Percentiles rank a stretch among this genome's conserved stretches.
These are phyloP conservation scores for Vespertilio murinus DNA, from an alignment of 2,797 vertebrate species.

Conservation along the genomic window DNA sequence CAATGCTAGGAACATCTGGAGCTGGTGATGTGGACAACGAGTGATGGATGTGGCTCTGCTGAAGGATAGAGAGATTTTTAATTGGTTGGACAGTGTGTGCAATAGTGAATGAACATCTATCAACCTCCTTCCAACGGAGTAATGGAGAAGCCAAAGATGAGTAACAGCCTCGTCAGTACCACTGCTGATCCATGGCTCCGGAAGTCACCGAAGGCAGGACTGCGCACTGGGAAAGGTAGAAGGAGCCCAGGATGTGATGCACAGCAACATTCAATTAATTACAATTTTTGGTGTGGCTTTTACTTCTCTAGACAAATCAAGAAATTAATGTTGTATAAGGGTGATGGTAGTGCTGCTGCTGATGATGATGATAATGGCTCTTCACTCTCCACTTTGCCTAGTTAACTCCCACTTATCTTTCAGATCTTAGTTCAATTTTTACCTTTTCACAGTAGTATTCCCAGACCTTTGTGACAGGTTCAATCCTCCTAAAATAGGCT, in stretches of 20 bases:
- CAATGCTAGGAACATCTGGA: slow-evolving; percentile 40
- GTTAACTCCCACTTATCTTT: not conserved
- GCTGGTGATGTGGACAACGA: not conserved
- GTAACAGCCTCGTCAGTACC: not conserved
- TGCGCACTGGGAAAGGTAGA: not conserved
- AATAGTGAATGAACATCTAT: slow-evolving; percentile 52
- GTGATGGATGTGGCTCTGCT: slow-evolving; percentile 32
- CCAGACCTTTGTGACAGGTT: not conserved
- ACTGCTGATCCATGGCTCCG: not conserved
- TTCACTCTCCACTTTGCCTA: not conserved
- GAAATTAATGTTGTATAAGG: not conserved
- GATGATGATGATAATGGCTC: not conserved
- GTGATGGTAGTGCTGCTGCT: not conserved
- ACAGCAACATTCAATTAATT: not conserved
- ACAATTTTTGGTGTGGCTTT: not conserved
- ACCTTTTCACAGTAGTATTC: not conserved
- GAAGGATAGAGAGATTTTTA: slow-evolving; percentile 64
- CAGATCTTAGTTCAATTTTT: not conserved
- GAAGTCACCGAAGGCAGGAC: not conserved
- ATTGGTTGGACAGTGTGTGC: not conserved
- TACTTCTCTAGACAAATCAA: not conserved
- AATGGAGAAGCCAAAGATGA: slow-evolving; percentile 46
- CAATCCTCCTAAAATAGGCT: not conserved
- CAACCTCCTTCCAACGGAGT: slow-evolving; percentile 33
- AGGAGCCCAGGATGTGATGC: not conserved